phyloP scores from a whole-genome alignment of 2,113 vertebrate species.

The Otus sunia region DNA sequence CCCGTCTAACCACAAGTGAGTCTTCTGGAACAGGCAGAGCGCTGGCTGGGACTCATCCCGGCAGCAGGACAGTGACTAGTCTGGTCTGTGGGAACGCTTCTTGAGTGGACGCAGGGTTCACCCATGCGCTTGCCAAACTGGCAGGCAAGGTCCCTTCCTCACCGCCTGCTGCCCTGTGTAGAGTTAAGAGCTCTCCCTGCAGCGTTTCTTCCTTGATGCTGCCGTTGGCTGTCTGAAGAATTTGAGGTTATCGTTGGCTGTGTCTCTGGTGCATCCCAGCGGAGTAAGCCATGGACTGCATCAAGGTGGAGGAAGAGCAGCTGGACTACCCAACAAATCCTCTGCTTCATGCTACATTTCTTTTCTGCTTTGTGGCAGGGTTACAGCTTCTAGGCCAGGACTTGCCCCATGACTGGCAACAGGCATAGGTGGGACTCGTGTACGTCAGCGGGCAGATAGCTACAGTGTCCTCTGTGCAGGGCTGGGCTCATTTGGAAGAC shows the following conservation, averaged over 20 bases:
- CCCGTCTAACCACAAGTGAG: neutral
- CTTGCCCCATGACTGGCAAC: neutral
- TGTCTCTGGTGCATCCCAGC: neutral
- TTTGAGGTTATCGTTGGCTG: neutral
- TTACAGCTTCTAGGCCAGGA: neutral
- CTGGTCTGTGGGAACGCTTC: neutral
- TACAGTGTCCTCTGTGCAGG: neutral
- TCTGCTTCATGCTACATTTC: neutral
- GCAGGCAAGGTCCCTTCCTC: neutral
- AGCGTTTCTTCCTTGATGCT: neutral
- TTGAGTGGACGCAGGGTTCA: neutral
- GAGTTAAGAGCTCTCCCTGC: neutral
- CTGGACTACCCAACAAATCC: neutral
- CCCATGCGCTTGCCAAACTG: neutral
- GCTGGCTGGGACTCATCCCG: neutral
- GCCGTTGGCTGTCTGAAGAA: neutral
- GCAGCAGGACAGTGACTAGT: neutral
- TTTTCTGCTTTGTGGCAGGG: neutral
- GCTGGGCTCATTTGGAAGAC: neutral
- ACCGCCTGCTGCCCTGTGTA: neutral
- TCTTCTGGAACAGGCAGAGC: neutral
- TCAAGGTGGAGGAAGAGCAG: neutral
- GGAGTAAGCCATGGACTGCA: neutral
- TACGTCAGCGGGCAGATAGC: neutral
- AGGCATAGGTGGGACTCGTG: neutral